These are phyloP conservation scores for Phengaris alcon DNA, from an alignment of 2,888 invertebrate species.

Conservation along the genomic window DNA sequence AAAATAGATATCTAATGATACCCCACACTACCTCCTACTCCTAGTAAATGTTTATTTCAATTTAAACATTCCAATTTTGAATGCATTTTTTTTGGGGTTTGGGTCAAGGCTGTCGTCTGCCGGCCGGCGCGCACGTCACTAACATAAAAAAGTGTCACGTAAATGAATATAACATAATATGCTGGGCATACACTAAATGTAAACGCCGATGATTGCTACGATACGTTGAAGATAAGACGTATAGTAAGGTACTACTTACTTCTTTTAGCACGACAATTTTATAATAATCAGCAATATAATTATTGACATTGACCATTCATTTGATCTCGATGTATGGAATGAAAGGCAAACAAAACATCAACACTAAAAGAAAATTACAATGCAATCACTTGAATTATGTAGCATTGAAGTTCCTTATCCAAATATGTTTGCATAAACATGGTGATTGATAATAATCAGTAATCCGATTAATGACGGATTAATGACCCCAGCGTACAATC, in stretches of 20 bases:
- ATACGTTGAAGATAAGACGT: neutral
- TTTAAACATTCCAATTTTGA: neutral
- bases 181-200: no score
- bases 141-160: neutral
- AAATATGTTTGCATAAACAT: neutral
- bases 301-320: no score
- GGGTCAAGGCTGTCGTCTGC: neutral
- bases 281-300: no score
- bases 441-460: neutral
- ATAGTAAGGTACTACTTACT: neutral
- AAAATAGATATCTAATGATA: no score
- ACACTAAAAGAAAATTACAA: no score
- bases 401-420: neutral
- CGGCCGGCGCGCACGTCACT: conserved; percentile 4
- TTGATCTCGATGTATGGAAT: no score
- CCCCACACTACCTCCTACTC: no score
- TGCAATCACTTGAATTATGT: neutral
- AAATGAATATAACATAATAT: neutral
- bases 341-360: no score
- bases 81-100: neutral
- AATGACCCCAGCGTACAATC: neutral
- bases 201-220: no score
- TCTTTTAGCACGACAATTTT: no score
- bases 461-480: neutral
- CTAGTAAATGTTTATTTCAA: neutral